Base-by-base conservation (phyloP, 1,140 invertebrate genomes). In the Trachelipus rathkii region DNA sequence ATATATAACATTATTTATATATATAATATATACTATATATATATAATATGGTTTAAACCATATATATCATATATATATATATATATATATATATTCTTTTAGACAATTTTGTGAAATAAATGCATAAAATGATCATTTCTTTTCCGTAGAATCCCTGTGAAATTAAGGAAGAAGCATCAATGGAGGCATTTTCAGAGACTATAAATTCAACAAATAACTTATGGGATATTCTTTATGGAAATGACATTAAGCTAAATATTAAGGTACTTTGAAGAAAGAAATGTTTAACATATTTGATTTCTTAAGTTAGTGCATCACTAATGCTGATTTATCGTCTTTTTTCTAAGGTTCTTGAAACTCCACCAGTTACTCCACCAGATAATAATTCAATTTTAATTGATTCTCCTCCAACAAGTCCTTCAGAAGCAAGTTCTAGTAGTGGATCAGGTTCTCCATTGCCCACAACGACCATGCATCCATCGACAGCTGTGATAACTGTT, bases 241-340 rank as follows among this genome's bases (percentile, higher is more conserved):
- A 60, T 60, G 50, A 60, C 50, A 60, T 60, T 60, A 60, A 60
- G 19, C 50, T 8, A 19, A 60, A 60, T 60, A 60, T 60, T 60
- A 60, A 60, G 50, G 50, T 60, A 60, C 19, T 60, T 60, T 9
- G 15, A 50, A 50, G 15, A 60, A 60, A 60, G 19, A 60, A 60
- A 60, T 19, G 50, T 4, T 60, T 19, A 19, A 60, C 11, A 60
- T 50, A 15, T 50, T 60, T 13, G 50, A 19, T 60, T 60, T 60
- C 19, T 19, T 60, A 60, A 60, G 50, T 60, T 50, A 15, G 3
- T 3, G 19, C 50, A 19, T 13, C 8, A 19, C 50, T 60, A 33
- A 33, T 60, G 1, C 50, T 13, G 19, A 8, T 60, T 19, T 3
- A 2, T 60, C 8, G 8, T 13, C 50, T 8, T 60, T 60, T 60